Conservation (phyloP, 2,888 invertebrate species). For the Liodrosophila aerea region DNA sequence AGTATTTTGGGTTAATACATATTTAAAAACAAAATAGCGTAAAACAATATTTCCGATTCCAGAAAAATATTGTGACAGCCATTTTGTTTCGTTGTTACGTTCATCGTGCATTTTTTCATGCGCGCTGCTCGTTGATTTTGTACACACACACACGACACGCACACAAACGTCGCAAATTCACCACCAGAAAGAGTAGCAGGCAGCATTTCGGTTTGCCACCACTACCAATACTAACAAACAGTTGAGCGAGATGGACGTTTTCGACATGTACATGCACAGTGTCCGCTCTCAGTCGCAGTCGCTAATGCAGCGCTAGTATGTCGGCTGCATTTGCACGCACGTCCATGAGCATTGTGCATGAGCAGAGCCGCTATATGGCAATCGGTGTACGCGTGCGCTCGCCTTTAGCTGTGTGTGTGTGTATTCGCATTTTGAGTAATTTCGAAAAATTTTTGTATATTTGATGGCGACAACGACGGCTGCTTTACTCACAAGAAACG, state of each 20-base stretch:
- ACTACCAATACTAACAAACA: conserved; percentile 30
- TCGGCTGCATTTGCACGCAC: conserved; percentile 51
- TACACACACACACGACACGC: conserved; percentile 33
- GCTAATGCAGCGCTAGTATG: conserved; percentile 30
- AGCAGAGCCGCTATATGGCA: conserved; percentile 40
- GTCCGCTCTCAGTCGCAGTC: conserved; percentile 47
- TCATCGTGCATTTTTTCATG: conserved; percentile 54
- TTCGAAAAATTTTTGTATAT: conserved; percentile 82
- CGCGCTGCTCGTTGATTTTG: conserved; percentile 45
- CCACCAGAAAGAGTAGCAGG: conserved; percentile 50
- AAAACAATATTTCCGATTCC: conserved; percentile 27
- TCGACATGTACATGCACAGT: conserved; percentile 38
- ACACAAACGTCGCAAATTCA: conserved; percentile 40
- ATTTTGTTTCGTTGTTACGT: conserved; percentile 77
- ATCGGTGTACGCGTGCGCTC: conserved; percentile 65
- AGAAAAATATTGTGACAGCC: conserved; percentile 68
- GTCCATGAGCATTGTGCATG: conserved; percentile 26
- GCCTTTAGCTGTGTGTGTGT: conserved; percentile 56
- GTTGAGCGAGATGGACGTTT: conserved; percentile 38
- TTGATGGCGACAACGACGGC: conserved; percentile 79
- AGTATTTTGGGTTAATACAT: conserved; percentile 11
- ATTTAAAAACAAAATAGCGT: conserved; percentile 15
- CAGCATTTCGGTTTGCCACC: conserved; percentile 41
- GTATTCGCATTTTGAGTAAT: conserved; percentile 76
- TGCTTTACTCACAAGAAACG: conserved; percentile 80